phyloP scores from a whole-genome alignment of 1,140 invertebrate genomes.

The Grapholita molesta region DNA sequence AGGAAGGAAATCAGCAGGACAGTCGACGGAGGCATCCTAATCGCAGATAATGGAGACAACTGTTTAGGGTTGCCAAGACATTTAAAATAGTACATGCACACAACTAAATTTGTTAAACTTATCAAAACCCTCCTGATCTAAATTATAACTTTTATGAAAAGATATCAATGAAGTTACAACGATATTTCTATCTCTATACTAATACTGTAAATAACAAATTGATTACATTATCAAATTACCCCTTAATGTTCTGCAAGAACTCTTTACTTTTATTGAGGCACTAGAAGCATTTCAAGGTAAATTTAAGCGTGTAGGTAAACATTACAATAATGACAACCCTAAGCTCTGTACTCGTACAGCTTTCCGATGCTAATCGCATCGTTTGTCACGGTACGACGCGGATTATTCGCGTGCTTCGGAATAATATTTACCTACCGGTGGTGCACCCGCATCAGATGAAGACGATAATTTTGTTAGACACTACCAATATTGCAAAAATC shows the following conservation, averaged over 20 bases:
- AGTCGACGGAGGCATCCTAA: constrained; percentile 2
- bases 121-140: no score
- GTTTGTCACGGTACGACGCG: constrained; percentile 13
- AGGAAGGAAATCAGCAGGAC: constrained; percentile 1
- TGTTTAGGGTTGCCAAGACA: background rate
- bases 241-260: no score
- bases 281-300: background rate
- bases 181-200: no score
- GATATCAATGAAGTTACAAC: no score
- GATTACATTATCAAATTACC: no score
- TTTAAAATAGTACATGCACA: no score
- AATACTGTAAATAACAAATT: no score
- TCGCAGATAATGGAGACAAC: constrained; percentile 10
- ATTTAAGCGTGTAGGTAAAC: background rate
- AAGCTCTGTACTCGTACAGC: background rate
- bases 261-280: no score
- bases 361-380: constrained; percentile 17
- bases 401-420: constrained; percentile 7
- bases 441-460: constrained; percentile 8
- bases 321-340: background rate
- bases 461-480: constrained; percentile 3
- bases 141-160: no score
- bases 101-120: no score
- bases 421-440: constrained; percentile 1
- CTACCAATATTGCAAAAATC: background rate